Evolutionary conservation across 2,113 vertebrate genomes (phyloP).

Genomic region (Barbus barbus): DNA sequence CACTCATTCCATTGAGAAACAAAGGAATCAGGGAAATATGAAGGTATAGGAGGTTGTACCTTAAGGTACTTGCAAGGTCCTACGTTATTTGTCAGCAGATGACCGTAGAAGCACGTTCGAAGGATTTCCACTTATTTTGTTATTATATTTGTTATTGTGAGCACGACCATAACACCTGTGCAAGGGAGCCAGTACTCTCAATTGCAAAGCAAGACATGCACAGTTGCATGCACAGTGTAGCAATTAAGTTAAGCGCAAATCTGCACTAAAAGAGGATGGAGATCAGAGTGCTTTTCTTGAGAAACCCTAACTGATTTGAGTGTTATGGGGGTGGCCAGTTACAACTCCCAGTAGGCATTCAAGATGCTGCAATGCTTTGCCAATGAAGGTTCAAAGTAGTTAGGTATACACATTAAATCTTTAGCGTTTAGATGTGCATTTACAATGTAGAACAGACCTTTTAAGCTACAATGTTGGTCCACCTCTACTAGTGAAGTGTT

Average conservation of each 20-base stretch:
- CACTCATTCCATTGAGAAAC: slow-evolving; percentile 14
- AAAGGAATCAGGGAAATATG: neutral
- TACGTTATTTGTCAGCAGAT: slow-evolving; percentile 11
- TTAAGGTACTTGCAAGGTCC: neutral
- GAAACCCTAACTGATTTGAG: neutral
- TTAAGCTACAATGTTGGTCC: neutral
- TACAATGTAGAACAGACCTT: neutral
- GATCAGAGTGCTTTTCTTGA: slow-evolving; percentile 4
- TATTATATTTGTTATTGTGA: slow-evolving; percentile 24
- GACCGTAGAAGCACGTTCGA: neutral
- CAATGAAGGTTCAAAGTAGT: neutral
- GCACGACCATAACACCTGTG: slow-evolving; percentile 37
- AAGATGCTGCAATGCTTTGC: slow-evolving; percentile 33
- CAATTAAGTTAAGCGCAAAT: slow-evolving; percentile 26
- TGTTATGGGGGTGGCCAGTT: neutral
- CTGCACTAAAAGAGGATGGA: slow-evolving; percentile 20
- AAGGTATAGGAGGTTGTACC: neutral
- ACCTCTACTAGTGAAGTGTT: slow-evolving; percentile 14
- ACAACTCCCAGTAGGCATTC: slow-evolving; percentile 26
- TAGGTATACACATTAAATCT: neutral
- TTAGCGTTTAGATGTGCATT: neutral
- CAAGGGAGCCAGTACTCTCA: slow-evolving; percentile 27
- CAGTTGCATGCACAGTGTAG: slow-evolving; percentile 21
- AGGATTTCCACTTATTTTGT: slow-evolving; percentile 7
- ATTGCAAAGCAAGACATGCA: slow-evolving; percentile 28